Evolutionary conservation across 2,888 invertebrate genomes (phyloP).

Genomic region (Xanthorhoe designata): DNA sequence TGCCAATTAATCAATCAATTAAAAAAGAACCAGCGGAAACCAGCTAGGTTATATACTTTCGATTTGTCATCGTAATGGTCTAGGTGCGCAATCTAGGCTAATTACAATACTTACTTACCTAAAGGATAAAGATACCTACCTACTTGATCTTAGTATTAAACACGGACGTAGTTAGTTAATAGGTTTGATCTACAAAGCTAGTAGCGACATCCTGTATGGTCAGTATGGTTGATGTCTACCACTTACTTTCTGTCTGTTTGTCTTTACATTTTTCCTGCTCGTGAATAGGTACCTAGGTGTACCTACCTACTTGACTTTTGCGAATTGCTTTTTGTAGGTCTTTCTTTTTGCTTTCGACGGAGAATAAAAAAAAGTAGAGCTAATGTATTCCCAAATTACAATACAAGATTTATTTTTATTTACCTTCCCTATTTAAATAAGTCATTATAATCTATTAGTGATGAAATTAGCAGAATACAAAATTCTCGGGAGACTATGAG

Average conservation of each 20-base stretch:
- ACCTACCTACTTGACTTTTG: too few species aligned
- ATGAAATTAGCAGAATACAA: too few species aligned
- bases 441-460: too few species aligned
- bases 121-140: background rate
- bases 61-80: background rate
- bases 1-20: background rate
- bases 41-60: background rate
- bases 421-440: too few species aligned
- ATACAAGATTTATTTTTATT: too few species aligned
- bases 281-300: too few species aligned
- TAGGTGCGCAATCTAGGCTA: background rate
- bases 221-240: background rate
- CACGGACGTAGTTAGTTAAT: background rate
- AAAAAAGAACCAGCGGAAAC: background rate
- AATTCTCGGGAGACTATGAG: too few species aligned
- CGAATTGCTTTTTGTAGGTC: too few species aligned
- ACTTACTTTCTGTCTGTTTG: too few species aligned
- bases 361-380: too few species aligned
- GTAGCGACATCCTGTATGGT: slow-evolving; percentile 2
- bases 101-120: background rate
- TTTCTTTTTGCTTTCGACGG: too few species aligned
- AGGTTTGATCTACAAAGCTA: background rate
- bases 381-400: too few species aligned
- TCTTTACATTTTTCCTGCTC: background rate
- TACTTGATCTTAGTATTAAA: background rate